Percentiles rank a stretch among this genome's conserved stretches.
phyloP scores from a whole-genome alignment of 2,888 invertebrate genomes.

The Caenorhabditis angaria region DNA sequence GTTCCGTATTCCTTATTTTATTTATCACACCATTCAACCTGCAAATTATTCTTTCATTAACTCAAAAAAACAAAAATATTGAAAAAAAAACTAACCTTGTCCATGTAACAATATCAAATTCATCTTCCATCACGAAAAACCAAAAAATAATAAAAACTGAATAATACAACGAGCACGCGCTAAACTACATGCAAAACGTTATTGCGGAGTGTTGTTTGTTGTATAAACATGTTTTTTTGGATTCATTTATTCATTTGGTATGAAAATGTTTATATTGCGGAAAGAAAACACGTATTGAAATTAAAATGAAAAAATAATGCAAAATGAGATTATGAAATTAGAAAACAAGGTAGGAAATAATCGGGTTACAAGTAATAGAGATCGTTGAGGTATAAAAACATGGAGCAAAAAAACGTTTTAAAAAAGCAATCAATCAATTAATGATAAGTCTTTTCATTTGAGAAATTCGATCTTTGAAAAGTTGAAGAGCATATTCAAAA shows the following conservation, averaged over 20 bases:
- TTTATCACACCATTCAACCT: not conserved
- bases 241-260: no score
- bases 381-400: no score
- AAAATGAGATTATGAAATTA: no score
- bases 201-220: not conserved
- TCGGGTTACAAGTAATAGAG: not conserved
- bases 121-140: not conserved
- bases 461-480: slow-evolving; percentile 81
- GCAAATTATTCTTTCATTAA: not conserved
- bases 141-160: not conserved
- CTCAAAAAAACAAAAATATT: not conserved
- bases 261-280: not conserved
- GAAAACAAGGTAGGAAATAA: no score
- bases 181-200: not conserved
- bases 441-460: not conserved
- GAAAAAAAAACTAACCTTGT: not conserved
- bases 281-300: not conserved
- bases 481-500: slow-evolving; percentile 88
- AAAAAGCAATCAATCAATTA: no score
- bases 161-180: not conserved
- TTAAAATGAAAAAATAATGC: not conserved
- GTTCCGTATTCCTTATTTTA: not conserved
- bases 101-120: not conserved
- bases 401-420: no score
- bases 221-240: not conserved